Percentiles rank a stretch among this genome's conserved stretches.
Evolutionary conservation across 2,797 vertebrate genomes (phyloP).

Genomic region (Pteropus rufus): DNA sequence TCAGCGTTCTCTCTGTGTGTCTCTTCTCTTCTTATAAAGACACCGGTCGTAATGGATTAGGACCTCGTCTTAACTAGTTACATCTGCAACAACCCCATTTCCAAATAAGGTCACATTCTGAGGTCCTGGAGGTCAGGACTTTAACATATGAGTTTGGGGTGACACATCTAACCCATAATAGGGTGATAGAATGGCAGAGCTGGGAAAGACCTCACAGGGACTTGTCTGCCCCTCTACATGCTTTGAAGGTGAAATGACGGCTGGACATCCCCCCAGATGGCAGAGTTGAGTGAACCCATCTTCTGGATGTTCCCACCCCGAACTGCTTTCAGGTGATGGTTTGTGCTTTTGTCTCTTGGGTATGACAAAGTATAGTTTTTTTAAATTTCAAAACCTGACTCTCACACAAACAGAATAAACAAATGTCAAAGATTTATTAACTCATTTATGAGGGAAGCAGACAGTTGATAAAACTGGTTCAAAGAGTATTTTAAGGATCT

Average conservation of each 20-base stretch:
- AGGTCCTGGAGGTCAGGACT: not conserved
- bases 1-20: not conserved
- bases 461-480: not conserved
- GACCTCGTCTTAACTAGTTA: not conserved
- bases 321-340: fast-evolving
- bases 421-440: not conserved
- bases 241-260: not conserved
- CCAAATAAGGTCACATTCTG: not conserved
- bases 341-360: not conserved
- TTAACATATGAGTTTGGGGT: not conserved
- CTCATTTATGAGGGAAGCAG: not conserved
- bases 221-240: not conserved
- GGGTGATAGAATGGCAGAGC: not conserved
- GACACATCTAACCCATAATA: not conserved
- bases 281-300: not conserved
- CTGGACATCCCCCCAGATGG: fast-evolving
- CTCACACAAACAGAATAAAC: not conserved
- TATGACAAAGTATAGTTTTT: not conserved
- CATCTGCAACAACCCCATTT: not conserved
- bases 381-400: not conserved
- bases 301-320: not conserved
- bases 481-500: not conserved
- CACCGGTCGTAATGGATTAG: not conserved
- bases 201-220: not conserved
- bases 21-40: not conserved